phyloP scores from a whole-genome alignment of 2,888 invertebrate genomes.

The Crepidodera aurea region DNA sequence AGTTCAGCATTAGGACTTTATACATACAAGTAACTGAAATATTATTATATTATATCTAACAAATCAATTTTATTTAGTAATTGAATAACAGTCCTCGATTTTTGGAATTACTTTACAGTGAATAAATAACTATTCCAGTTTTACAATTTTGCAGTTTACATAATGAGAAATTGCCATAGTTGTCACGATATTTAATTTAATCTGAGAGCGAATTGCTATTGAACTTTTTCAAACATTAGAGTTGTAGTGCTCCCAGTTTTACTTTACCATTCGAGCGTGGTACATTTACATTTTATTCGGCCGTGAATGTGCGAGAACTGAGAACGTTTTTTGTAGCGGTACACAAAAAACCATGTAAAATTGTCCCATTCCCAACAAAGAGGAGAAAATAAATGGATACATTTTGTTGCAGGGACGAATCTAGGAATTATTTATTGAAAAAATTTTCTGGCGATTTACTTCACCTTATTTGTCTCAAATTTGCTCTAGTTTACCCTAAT shows the following conservation, averaged over 20 bases:
- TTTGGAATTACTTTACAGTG: no score
- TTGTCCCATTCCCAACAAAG: neutral
- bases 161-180: no score
- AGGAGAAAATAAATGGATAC: constrained; percentile 7
- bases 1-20: no score
- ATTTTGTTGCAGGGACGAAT: neutral
- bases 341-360: constrained; percentile 16
- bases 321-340: constrained; percentile 16
- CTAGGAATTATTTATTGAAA: neutral
- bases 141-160: no score
- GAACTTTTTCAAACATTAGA: neutral
- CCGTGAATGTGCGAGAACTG: constrained; percentile 5
- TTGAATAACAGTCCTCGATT: no score
- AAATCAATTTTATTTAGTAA: no score
- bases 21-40: no score
- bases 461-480: no score
- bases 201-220: neutral
- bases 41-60: no score
- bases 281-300: constrained; percentile 12
- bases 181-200: no score
- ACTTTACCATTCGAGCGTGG: constrained; percentile 1
- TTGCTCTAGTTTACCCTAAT: no score
- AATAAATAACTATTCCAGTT: no score
- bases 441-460: neutral
- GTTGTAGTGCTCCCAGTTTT: neutral